phyloP scores from a whole-genome alignment of 2,113 vertebrate species.

The Semicossyphus pulcher region DNA sequence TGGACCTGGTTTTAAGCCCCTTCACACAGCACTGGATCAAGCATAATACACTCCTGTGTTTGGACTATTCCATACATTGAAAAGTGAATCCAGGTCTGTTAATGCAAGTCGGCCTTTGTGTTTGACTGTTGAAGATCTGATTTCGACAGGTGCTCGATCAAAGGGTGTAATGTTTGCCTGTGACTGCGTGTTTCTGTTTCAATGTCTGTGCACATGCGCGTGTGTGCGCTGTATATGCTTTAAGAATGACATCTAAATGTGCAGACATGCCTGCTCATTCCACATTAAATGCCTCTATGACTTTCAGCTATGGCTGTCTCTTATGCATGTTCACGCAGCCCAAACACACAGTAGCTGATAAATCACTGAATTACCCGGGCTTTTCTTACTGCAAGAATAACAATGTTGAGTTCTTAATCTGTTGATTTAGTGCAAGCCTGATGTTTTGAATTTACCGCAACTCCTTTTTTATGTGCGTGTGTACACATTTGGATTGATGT shows the following conservation, averaged over 20 bases:
- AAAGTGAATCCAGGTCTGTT: conserved; percentile 43
- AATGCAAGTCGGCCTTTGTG: conserved; percentile 38
- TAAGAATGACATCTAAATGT: conserved; percentile 55
- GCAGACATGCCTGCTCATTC: conserved; percentile 71
- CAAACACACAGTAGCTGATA: conserved; percentile 62
- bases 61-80: conserved; percentile 35
- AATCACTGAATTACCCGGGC: conserved; percentile 38
- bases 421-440: conserved; percentile 64
- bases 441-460: conserved; percentile 46
- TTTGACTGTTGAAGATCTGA: conserved; percentile 41
- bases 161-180: conserved; percentile 45
- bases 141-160: conserved; percentile 66
- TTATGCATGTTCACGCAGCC: conserved; percentile 52
- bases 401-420: conserved; percentile 59
- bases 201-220: conserved; percentile 9
- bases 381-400: conserved; percentile 53
- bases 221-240: conserved; percentile 32
- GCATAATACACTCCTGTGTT: conserved; percentile 34
- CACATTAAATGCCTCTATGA: conserved; percentile 71
- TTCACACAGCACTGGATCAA: conserved; percentile 21
- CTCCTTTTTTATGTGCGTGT: conserved; percentile 25
- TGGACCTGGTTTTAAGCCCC: conserved; percentile 27
- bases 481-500: conserved; percentile 43
- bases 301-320: conserved; percentile 59
- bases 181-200: conserved; percentile 29